Evolutionary conservation across 2,888 invertebrate species (phyloP), one percentile per base, ranked within the genome.

Genomic region (Alviniconcha strummeri): DNA sequence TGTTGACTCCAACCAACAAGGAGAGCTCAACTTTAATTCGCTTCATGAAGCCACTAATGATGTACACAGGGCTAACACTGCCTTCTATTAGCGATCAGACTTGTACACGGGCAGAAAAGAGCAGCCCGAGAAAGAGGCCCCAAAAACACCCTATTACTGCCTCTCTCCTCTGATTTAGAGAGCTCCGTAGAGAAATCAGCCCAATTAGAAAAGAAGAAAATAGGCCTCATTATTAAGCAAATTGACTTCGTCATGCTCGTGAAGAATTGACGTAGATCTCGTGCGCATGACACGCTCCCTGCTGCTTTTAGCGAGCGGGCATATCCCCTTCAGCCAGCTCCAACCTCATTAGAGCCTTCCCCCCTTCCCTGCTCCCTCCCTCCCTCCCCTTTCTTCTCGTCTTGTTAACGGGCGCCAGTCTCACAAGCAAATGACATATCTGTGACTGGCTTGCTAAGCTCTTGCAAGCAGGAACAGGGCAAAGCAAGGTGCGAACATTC

Each of bases 221-320:
- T 72, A 72, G 81, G 81, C 72, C 81, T 81, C 81, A 71, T 81
- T 81, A 81, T 71, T 13, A 72, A 8, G 71, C 72, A 81, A 81
- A 81, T 71, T 81, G 81, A 81, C 81, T 81, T 81, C 81, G 81
- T 81, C 81, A 81, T 72, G 54, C 52, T 7, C 19, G 56, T 55
- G 71, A 72, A 57, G 54, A 75, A 75, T 17, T 75, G 55, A 75
- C 75, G 75, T 75, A 75, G 75, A 74, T 75, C 52, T 17, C 75
- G n/a, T 55, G 75, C 17, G 75, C 55, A 74, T 55, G 75, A 55
- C 75, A 75, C 55, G 55, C 75, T 17, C 75, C 7, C 15, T 36
- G 36, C 36, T 36, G 36, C 36, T 36, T 36, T 36, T 36, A 36
- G 36, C 36, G 36, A 36, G 36, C 36, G 36, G 36, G 36, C 36